Base-by-base conservation (phyloP, 2,113 vertebrate species). In the Cyprichromis sp. region DNA sequence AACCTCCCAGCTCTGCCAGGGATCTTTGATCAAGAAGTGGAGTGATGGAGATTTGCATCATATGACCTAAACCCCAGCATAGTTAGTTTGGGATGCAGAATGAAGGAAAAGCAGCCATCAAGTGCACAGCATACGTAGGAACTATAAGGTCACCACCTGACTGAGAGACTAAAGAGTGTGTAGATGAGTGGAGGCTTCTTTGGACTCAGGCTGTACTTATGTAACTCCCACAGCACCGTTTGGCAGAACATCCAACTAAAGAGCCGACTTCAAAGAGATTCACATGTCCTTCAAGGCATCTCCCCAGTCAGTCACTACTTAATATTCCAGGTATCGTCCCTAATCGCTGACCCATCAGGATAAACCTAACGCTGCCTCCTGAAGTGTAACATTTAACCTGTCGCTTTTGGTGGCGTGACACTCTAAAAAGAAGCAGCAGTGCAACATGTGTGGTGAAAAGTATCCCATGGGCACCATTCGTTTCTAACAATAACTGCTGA, bases 401-500 rank as follows among this genome's bases (percentile, higher is more conserved):
- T 13, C 6, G 36, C 66, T 40, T 81, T 80, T 6, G 50, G 63
- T 40, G 50, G 52, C 9, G 13, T 42, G 80, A 34, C 14, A 11
- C 78, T 88, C 87, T 54, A 87, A 91, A 86, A 85, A 76, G 59
- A 68, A 73, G 38, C 68, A 78, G 24, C 81, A 73, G 86, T 76
- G 63, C 81, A 84, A 80, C 78, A 68, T 54, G 89, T 80, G 91
- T 84, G 61, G 36, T 82, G 91, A 92, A 92, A 93, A 82, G 55
- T 12, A 91, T 91, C 92, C 83, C 81, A 45, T 45, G 45, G 87
- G 38, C 91, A 89, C 87, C 87, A 89, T 93, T 95, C 89, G 93
- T 88, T 91, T 95, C 94, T 94, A 95, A 96, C 94, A 95, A 95
- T 95, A 95, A 93, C 91, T 80, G 40, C 79, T 7, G 87, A 82